Percentiles rank a stretch among this genome's conserved stretches.
Evolutionary conservation across 2,797 vertebrate genomes (phyloP).

Genomic region (Molossus molossus): DNA sequence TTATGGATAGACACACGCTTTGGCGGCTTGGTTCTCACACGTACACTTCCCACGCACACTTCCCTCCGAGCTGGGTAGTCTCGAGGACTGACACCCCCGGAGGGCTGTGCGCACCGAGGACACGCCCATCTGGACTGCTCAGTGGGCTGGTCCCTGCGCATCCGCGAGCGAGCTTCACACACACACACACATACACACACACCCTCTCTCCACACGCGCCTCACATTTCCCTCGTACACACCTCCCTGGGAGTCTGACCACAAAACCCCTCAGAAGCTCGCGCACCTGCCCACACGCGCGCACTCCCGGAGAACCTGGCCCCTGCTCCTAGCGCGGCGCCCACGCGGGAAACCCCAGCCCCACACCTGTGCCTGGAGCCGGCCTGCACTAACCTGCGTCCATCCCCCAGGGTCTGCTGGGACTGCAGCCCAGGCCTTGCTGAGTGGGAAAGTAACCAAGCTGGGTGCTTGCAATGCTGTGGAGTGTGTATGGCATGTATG

Average conservation of each 20-base stretch:
- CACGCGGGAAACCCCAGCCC: background rate
- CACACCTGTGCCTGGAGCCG: background rate
- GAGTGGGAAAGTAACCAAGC: background rate
- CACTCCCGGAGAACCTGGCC: background rate
- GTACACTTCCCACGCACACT: background rate
- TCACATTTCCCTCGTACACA: background rate
- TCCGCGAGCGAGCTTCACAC: background rate
- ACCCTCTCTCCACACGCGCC: background rate
- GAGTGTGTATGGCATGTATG: background rate
- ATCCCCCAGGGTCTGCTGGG: rapidly evolving
- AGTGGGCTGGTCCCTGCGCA: background rate
- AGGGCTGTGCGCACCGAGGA: background rate
- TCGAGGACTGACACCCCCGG: background rate
- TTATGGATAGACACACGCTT: background rate
- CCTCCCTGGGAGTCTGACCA: background rate
- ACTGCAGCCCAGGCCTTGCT: background rate
- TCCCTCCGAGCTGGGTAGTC: background rate
- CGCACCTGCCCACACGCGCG: background rate
- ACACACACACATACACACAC: background rate
- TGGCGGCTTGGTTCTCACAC: background rate
- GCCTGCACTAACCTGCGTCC: background rate
- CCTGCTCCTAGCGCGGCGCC: background rate
- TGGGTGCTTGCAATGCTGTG: background rate
- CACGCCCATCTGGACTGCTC: background rate
- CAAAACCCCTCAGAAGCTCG: background rate